Conservation (phyloP, 2,113 vertebrate genomes). For the Odontophorus gujanensis region DNA sequence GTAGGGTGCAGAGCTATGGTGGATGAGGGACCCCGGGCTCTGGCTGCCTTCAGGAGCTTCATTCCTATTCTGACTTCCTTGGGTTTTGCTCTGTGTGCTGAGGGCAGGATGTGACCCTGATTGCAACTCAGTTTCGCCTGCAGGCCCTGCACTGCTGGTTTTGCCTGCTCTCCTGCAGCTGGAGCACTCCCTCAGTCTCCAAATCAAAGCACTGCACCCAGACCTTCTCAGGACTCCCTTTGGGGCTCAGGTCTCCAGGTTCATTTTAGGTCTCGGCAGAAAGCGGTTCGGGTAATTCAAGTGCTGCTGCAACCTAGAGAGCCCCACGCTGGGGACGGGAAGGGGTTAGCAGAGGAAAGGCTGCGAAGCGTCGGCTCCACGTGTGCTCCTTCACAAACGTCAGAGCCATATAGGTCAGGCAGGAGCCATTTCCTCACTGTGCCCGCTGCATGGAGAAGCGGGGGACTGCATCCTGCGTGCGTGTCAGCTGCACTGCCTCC, state of each 20-base stretch:
- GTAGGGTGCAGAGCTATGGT: background rate
- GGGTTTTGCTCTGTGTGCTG: background rate
- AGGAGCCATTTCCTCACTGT: slow-evolving; percentile 49
- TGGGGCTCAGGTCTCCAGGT: background rate
- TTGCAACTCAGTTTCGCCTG: background rate
- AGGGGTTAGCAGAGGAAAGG: background rate
- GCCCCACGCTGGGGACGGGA: background rate
- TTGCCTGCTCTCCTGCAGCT: background rate
- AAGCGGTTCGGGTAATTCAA: background rate
- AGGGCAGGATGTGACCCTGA: background rate
- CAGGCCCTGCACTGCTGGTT: background rate
- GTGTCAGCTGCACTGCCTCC: background rate
- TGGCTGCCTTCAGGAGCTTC: background rate
- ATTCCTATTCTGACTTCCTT: background rate
- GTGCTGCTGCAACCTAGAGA: background rate
- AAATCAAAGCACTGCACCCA: fast-evolving
- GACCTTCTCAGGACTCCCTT: background rate
- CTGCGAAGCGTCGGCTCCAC: background rate
- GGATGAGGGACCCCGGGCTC: background rate
- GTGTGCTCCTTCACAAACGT: background rate
- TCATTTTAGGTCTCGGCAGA: background rate
- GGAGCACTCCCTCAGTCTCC: background rate
- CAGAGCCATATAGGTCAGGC: slow-evolving; percentile 51
- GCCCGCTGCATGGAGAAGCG: background rate
- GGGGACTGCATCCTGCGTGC: background rate